These are phyloP conservation scores for Campopleginae sp. DNA, from an alignment of 2,888 invertebrate species.

Conservation along the genomic window DNA sequence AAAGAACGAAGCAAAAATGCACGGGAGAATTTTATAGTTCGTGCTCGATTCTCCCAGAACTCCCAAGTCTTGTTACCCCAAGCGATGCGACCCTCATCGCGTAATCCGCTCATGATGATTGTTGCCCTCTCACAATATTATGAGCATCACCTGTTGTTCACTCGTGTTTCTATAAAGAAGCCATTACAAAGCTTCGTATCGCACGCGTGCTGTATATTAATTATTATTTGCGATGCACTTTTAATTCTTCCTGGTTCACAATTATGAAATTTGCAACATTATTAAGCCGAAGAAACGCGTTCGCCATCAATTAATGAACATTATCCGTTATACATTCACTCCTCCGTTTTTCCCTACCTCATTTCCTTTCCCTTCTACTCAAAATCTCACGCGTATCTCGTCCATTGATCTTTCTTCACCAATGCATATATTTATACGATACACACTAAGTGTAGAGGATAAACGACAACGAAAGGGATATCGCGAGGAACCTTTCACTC, in stretches of 20 bases:
- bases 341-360: slow-evolving; percentile 2
- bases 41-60: slow-evolving; percentile 23
- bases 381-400: slow-evolving; percentile 36
- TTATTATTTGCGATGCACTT: slow-evolving; percentile 6
- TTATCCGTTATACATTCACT: slow-evolving; percentile 54
- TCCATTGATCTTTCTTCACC: slow-evolving; percentile 2
- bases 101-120: slow-evolving; percentile 56
- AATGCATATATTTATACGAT: neutral
- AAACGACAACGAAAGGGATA: slow-evolving; percentile 73
- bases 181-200: slow-evolving; percentile 34
- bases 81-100: slow-evolving; percentile 42
- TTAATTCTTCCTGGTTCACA: slow-evolving; percentile 5
- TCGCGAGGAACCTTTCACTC: slow-evolving; percentile 74
- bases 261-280: slow-evolving; percentile 51
- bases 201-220: neutral
- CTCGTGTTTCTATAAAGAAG: neutral
- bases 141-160: slow-evolving; percentile 43
- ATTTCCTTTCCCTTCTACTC: slow-evolving; percentile 54
- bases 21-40: neutral
- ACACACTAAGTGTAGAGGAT: slow-evolving; percentile 12
- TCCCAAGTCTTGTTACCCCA: slow-evolving; percentile 52
- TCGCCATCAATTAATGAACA: slow-evolving; percentile 30
- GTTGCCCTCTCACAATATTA: slow-evolving; percentile 51
- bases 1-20: neutral
- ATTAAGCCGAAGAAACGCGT: slow-evolving; percentile 15